These are phyloP conservation scores for Paramuricea clavata DNA, from an alignment of 92 coral and sea anemone species.

Conservation along the genomic window DNA sequence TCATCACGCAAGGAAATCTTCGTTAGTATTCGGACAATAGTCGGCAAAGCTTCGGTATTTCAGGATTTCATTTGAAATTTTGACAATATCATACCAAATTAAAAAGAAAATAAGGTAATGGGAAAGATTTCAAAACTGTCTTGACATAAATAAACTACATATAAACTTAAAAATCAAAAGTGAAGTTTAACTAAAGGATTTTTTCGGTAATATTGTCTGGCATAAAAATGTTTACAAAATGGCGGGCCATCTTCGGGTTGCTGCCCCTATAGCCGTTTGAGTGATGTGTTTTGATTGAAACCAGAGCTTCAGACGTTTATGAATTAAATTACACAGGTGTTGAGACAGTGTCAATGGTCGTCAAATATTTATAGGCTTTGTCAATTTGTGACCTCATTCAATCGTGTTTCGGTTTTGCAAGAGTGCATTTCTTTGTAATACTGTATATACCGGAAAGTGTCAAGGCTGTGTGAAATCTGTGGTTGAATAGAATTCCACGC, in stretches of 20 bases:
- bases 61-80: background rate
- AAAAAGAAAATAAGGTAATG: background rate
- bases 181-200: background rate
- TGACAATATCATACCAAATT: background rate
- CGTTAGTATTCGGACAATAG: background rate
- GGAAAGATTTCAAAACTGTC: background rate
- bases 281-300: background rate
- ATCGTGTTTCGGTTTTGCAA: background rate
- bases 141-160: background rate
- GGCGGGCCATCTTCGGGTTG: background rate
- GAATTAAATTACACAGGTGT: constrained; percentile 13
- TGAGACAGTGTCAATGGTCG: background rate
- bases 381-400: background rate
- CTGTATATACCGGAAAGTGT: background rate
- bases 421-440: background rate
- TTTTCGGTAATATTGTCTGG: too few species aligned
- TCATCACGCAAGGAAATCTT: too few species aligned
- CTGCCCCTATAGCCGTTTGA: background rate
- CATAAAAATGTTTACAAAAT: background rate
- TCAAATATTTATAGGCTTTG: constrained; percentile 7
- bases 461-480: background rate
- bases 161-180: background rate
- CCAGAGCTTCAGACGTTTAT: too few species aligned
- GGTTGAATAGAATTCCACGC: background rate
- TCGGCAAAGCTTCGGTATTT: background rate